Evolutionary conservation across 1,140 invertebrate species (phyloP).

Genomic region (Sitodiplosis mosellana): DNA sequence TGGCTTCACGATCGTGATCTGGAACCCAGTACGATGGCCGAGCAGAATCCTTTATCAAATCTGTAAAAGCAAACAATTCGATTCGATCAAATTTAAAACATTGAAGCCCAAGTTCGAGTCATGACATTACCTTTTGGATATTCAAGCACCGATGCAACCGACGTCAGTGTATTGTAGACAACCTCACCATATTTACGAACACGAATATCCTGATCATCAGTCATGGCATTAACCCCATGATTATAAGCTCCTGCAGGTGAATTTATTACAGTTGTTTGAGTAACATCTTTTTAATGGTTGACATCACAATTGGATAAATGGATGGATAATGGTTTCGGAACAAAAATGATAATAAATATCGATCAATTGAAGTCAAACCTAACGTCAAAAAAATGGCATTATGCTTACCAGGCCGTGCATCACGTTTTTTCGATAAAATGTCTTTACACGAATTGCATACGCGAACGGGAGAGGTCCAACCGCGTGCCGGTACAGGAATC

Average conservation of each 20-base stretch:
- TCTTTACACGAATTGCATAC: conserved; percentile 46
- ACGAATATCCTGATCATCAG: conserved; percentile 30
- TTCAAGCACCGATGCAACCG: conserved; percentile 32
- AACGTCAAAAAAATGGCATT: conserved; percentile 6
- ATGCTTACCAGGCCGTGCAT: conserved; percentile 16
- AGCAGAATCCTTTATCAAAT: conserved; percentile 58
- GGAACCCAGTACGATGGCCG: conserved; percentile 66
- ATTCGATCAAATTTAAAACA: no score
- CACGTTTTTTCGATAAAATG: conserved; percentile 12
- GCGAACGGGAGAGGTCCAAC: conserved; percentile 43
- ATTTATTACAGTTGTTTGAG: not conserved
- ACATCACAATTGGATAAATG: no score
- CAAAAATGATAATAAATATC: not conserved
- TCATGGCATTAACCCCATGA: conserved; percentile 4
- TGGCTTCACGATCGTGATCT: conserved; percentile 50
- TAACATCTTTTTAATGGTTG: not conserved
- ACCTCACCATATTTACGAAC: conserved; percentile 43
- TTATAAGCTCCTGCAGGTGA: not conserved
- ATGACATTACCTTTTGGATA: conserved; percentile 19
- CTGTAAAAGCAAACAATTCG: conserved; percentile 28
- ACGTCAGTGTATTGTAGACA: conserved; percentile 38
- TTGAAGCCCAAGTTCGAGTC: not conserved
- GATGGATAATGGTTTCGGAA: not conserved
- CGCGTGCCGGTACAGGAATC: conserved; percentile 40
- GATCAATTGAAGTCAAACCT: not conserved